Evolutionary conservation across 2,888 invertebrate species (phyloP).

Genomic region (Synanthedon myopaeformis): DNA sequence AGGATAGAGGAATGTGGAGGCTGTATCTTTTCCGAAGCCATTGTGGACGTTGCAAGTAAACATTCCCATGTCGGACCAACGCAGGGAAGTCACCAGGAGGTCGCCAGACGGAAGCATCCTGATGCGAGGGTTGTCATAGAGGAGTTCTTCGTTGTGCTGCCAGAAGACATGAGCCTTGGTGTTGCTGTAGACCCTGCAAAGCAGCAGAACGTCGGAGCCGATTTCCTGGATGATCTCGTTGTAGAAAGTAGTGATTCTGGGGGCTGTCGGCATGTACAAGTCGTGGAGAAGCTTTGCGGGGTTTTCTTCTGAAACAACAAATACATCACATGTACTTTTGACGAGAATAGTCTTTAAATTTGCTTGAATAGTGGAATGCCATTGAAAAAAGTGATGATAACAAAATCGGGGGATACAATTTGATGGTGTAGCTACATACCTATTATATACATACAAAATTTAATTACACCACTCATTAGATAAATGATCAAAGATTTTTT

Average conservation of each 20-base stretch:
- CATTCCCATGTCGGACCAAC: conserved; percentile 86
- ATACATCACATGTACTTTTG: no score
- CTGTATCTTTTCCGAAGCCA: conserved; percentile 71
- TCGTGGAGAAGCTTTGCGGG: conserved; percentile 32
- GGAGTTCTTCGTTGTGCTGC: conserved; percentile 70
- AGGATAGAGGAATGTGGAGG: conserved; percentile 81
- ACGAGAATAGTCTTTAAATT: no score
- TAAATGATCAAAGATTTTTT: no score
- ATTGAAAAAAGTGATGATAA: no score
- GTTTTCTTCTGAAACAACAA: background rate
- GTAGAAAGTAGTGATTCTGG: conserved; percentile 66
- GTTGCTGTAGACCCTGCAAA: conserved; percentile 76
- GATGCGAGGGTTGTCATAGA: conserved; percentile 61
- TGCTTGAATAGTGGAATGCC: no score
- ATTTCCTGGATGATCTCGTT: conserved; percentile 65
- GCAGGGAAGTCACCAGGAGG: conserved; percentile 76
- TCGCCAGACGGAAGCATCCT: conserved; percentile 79
- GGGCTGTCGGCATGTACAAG: conserved; percentile 49
- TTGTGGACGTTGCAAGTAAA: conserved; percentile 83
- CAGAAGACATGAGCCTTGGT: conserved; percentile 75
- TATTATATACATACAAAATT: no score
- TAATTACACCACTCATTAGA: no score
- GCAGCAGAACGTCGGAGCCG: conserved; percentile 74
- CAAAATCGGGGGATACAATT: no score
- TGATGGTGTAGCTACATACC: no score